Conservation (phyloP, 2,113 vertebrate genomes). For the Pseudorhombus dupliciocellatus region DNA sequence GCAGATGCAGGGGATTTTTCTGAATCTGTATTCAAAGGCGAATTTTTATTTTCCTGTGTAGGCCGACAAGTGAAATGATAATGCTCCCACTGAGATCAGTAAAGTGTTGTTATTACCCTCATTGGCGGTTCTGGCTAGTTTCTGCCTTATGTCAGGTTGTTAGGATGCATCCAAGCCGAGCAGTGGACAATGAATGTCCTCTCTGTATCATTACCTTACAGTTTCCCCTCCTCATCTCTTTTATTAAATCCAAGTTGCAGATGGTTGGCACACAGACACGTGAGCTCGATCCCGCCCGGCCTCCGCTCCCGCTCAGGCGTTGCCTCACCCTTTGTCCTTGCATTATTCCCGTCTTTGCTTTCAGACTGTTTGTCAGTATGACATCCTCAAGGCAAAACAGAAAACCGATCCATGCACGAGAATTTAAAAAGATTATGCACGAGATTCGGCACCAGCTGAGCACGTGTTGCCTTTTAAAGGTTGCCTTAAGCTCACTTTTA, state of each 20-base stretch:
- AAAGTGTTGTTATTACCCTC: conserved; percentile 1
- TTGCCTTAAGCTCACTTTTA: conserved; percentile 27
- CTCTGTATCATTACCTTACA: neutral
- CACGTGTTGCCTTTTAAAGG: conserved; percentile 47
- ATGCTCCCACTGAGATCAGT: neutral
- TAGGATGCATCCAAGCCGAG: conserved; percentile 3
- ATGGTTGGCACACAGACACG: conserved; percentile 36
- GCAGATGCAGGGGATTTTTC: neutral
- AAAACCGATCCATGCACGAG: conserved; percentile 5
- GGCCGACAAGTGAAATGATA: neutral
- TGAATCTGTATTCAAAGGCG: neutral
- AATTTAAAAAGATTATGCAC: conserved; percentile 1
- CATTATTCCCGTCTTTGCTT: conserved; percentile 1
- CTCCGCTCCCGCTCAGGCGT: neutral
- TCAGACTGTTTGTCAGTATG: conserved; percentile 20
- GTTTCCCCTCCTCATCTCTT: neutral
- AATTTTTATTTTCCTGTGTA: neutral
- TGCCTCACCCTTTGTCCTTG: neutral
- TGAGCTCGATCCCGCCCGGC: conserved; percentile 6
- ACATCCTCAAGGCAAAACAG: conserved; percentile 13
- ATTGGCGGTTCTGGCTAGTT: conserved; percentile 2
- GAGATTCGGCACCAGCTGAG: conserved; percentile 12
- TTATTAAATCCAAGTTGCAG: conserved; percentile 35
- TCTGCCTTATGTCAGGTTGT: neutral
- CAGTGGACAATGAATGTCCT: conserved; percentile 14